These are phyloP conservation scores for Agapornis canus DNA, from an alignment of 2,797 vertebrate genomes.

Conservation along the genomic window DNA sequence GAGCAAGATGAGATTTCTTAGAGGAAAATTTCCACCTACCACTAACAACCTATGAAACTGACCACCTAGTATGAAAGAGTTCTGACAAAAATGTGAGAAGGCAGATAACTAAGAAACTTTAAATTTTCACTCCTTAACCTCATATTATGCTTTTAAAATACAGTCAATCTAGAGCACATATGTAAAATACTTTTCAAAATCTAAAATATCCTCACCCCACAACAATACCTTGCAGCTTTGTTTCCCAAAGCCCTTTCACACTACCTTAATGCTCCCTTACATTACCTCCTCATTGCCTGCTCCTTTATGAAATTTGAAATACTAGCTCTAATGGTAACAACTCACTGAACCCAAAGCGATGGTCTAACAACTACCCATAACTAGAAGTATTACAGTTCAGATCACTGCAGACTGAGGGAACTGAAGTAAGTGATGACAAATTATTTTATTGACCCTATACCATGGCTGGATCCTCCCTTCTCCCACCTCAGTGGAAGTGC, in stretches of 20 bases:
- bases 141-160: neutral
- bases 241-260: neutral
- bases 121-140: neutral
- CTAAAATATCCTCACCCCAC: neutral
- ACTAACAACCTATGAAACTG: neutral
- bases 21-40: neutral
- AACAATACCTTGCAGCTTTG: neutral
- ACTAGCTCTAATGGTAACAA: neutral
- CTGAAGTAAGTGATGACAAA: accelerated
- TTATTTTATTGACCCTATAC: neutral
- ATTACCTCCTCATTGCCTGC: neutral
- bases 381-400: neutral
- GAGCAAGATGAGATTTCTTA: neutral
- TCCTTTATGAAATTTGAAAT: neutral
- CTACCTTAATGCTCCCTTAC: neutral
- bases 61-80: neutral
- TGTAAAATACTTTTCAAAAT: neutral
- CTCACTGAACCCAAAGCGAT: neutral
- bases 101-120: neutral
- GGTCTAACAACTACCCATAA: neutral
- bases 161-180: neutral
- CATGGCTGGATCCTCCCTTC: neutral
- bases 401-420: neutral
- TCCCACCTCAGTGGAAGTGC: accelerated
- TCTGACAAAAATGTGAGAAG: neutral